Conservation (phyloP, 2,888 invertebrate species). For the Clitarchus hookeri region DNA sequence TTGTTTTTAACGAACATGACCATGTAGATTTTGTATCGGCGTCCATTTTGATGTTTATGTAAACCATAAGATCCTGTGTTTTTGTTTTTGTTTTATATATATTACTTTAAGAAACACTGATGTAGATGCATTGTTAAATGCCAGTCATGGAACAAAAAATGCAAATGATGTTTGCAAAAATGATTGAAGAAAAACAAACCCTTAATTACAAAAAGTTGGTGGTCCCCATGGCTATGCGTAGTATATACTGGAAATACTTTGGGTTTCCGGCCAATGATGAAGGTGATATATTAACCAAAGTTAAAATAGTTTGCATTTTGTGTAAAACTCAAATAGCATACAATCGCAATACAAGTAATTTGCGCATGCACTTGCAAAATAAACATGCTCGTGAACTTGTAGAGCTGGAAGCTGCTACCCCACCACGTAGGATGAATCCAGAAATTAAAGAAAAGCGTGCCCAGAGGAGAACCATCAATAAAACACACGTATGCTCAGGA, state of each 20-base stretch:
- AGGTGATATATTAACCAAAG: conserved; percentile 52
- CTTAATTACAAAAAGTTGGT: conserved; percentile 56
- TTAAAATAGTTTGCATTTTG: conserved; percentile 57
- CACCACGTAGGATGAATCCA: conserved; percentile 46
- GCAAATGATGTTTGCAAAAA: conserved; percentile 50
- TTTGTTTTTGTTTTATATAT: neutral
- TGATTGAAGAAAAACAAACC: conserved; percentile 48
- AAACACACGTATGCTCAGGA: conserved; percentile 25
- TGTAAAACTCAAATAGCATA: conserved; percentile 59
- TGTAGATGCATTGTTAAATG: neutral
- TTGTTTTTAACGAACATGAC: neutral
- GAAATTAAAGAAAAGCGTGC: conserved; percentile 50
- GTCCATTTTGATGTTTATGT: conserved; percentile 45
- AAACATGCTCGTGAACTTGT: conserved; percentile 54
- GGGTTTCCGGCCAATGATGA: conserved; percentile 59
- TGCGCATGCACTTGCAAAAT: conserved; percentile 58
- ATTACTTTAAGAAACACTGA: neutral
- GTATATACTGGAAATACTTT: conserved; percentile 60
- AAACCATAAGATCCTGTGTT: neutral
- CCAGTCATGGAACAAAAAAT: conserved; percentile 36
- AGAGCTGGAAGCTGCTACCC: conserved; percentile 52
- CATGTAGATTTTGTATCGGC: conserved; percentile 42
- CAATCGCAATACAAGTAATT: conserved; percentile 58
- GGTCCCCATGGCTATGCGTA: conserved; percentile 58
- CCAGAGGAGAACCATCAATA: conserved; percentile 50